Conservation (phyloP, 2,113 vertebrate species). For the Nothobranchius furzeri region DNA sequence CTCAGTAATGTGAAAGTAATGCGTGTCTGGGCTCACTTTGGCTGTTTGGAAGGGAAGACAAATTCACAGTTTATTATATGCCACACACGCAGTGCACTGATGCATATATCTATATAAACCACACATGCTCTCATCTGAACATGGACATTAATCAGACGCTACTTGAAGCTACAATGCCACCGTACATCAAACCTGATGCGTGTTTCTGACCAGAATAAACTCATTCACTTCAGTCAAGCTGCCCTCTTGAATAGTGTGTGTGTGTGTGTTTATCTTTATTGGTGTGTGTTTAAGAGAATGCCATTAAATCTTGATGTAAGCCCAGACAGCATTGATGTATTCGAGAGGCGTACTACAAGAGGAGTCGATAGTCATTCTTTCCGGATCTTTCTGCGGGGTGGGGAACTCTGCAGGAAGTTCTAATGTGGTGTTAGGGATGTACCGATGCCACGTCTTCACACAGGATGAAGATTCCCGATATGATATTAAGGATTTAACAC, state of each 20-base stretch:
- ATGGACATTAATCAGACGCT: conserved; percentile 41
- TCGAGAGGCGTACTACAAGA: conserved; percentile 62
- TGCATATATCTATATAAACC: not conserved
- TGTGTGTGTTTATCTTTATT: conserved; percentile 53
- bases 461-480: conserved; percentile 22
- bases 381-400: conserved; percentile 53
- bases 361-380: conserved; percentile 62
- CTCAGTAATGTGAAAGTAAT: conserved; percentile 71
- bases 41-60: conserved; percentile 44
- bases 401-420: conserved; percentile 47
- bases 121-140: conserved; percentile 31
- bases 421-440: conserved; percentile 57
- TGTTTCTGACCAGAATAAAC: conserved; percentile 54
- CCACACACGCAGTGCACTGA: conserved; percentile 14
- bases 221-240: conserved; percentile 49
- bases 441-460: conserved; percentile 50
- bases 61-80: conserved; percentile 39
- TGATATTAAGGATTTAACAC: conserved; percentile 17
- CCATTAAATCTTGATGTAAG: conserved; percentile 66
- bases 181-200: conserved; percentile 43
- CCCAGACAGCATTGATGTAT: conserved; percentile 69
- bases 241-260: conserved; percentile 37
- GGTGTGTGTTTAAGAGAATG: conserved; percentile 36
- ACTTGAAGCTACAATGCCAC: conserved; percentile 44
- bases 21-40: conserved; percentile 69